These are phyloP conservation scores for Stigmatopora nigra DNA, from an alignment of 2,113 vertebrate species.

Conservation along the genomic window DNA sequence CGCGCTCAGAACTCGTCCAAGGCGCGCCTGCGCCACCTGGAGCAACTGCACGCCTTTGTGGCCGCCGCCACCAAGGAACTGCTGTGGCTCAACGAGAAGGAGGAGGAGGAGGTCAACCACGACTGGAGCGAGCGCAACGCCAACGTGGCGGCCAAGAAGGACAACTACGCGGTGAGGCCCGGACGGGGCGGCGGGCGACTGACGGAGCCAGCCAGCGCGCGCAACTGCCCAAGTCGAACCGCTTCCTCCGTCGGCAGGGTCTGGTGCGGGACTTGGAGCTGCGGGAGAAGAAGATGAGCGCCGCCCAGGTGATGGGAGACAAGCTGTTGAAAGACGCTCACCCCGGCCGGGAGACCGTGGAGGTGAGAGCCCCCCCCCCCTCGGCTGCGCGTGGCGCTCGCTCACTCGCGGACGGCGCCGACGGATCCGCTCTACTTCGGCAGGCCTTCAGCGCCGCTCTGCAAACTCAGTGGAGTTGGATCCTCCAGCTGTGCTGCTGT, in stretches of 20 bases:
- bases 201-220: too few relatives aligned
- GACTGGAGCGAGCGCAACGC: conserved; percentile 89
- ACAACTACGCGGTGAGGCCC: conserved; percentile 88
- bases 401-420: too few relatives aligned
- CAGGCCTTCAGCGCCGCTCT: conserved; percentile 86
- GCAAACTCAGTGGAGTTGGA: conserved; percentile 97
- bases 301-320: conserved; percentile 77
- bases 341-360: conserved; percentile 76
- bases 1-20: conserved; percentile 76
- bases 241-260: conserved; percentile 62
- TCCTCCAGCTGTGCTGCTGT: conserved; percentile 90
- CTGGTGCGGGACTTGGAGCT: conserved; percentile 89
- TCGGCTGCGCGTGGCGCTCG: too few relatives aligned
- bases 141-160: conserved; percentile 86
- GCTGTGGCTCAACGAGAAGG: conserved; percentile 91
- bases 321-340: conserved; percentile 81
- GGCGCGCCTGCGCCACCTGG: conserved; percentile 76
- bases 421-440: too few relatives aligned
- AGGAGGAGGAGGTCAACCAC: conserved; percentile 88
- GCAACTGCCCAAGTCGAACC: too few relatives aligned
- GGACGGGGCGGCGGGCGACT: too few relatives aligned
- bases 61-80: conserved; percentile 83
- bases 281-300: conserved; percentile 80
- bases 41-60: conserved; percentile 81
- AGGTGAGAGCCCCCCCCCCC: conserved; percentile 74